Percentiles rank a stretch among this genome's conserved stretches.
These are phyloP conservation scores for Nanorana parkeri DNA, from an alignment of 2,113 vertebrate species.

Conservation along the genomic window DNA sequence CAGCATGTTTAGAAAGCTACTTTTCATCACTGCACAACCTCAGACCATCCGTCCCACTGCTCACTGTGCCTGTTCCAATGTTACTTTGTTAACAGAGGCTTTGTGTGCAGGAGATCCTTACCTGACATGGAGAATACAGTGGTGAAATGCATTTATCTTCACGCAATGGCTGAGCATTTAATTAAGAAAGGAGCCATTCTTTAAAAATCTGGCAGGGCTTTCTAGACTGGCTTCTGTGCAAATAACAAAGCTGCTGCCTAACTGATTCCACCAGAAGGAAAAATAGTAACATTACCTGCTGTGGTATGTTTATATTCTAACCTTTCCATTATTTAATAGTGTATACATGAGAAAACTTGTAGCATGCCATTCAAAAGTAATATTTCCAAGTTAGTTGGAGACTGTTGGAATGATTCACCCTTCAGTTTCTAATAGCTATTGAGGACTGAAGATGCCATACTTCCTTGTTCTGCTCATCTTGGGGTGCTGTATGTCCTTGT, in stretches of 20 bases:
- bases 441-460: no score
- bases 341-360: no score
- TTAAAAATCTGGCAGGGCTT: slow-evolving; percentile 1
- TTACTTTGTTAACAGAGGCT: slow-evolving; percentile 39
- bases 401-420: no score
- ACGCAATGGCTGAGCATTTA: slow-evolving; percentile 15
- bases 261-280: not conserved
- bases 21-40: slow-evolving; percentile 31
- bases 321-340: no score
- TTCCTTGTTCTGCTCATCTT: no score
- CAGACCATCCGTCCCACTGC: slow-evolving; percentile 1
- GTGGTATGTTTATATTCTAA: not conserved
- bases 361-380: no score
- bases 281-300: not conserved
- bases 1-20: slow-evolving; percentile 3
- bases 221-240: not conserved
- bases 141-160: slow-evolving; percentile 32
- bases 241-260: slow-evolving; percentile 11
- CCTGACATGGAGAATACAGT: slow-evolving; percentile 3
- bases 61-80: slow-evolving; percentile 6
- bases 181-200: slow-evolving; percentile 39
- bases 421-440: no score
- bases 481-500: no score
- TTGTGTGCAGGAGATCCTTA: slow-evolving; percentile 24
- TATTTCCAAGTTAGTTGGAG: no score